These are phyloP conservation scores for Oreohelix idahoensis DNA, from an alignment of 1,140 invertebrate species.

Conservation along the genomic window DNA sequence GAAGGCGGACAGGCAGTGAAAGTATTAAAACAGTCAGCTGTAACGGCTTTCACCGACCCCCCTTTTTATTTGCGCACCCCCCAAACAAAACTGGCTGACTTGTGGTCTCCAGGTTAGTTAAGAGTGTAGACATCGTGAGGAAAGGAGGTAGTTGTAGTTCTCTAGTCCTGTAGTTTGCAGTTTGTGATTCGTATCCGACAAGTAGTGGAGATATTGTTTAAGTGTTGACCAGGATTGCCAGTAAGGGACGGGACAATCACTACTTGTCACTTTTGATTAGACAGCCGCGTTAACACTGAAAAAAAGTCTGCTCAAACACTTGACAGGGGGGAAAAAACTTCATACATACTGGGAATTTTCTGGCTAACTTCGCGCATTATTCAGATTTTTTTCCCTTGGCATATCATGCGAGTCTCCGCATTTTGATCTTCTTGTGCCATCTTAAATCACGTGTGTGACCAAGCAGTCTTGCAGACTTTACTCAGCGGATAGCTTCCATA, in stretches of 20 bases:
- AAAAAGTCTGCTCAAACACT: not conserved
- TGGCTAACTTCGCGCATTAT: too few species aligned
- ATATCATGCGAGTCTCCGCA: too few species aligned
- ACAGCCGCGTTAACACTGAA: too few species aligned
- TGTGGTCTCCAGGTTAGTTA: not conserved
- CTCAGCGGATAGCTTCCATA: too few species aligned
- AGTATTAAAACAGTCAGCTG: not conserved
- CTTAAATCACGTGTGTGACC: too few species aligned
- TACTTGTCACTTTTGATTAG: too few species aligned
- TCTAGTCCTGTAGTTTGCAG: not conserved
- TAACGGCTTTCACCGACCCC: not conserved
- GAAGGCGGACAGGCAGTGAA: not conserved
- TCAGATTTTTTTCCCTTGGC: too few species aligned
- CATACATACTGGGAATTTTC: too few species aligned
- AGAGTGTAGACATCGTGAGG: not conserved
- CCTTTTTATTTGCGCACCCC: not conserved
- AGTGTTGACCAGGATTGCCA: not conserved
- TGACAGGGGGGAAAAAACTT: not conserved
- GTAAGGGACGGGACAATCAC: not conserved
- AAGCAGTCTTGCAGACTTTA: too few species aligned
- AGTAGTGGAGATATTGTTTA: too few species aligned
- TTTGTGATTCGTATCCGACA: not conserved
- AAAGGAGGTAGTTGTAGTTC: not conserved
- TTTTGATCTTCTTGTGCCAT: too few species aligned
- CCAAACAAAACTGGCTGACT: not conserved